phyloP scores from a whole-genome alignment of 2,113 vertebrate species.

The Xerus inauris region DNA sequence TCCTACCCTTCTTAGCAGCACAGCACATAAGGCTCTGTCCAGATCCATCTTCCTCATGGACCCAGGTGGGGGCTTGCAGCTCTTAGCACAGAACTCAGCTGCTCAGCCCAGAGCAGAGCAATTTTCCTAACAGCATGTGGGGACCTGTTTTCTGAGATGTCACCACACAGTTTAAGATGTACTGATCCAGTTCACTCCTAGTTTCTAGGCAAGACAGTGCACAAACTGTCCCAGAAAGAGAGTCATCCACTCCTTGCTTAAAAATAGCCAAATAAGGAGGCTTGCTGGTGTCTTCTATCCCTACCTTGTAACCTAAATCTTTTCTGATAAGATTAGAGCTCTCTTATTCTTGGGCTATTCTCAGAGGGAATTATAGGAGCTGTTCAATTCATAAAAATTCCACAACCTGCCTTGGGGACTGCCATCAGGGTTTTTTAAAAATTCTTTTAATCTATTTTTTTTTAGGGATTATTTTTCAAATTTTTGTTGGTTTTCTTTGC shows the following conservation, averaged over 20 bases:
- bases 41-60: background rate
- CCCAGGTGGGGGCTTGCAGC: background rate
- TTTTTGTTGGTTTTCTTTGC: background rate
- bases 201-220: slow-evolving; percentile 36
- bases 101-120: background rate
- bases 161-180: background rate
- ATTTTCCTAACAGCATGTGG: background rate
- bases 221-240: slow-evolving; percentile 72
- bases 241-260: slow-evolving; percentile 62
- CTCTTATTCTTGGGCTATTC: slow-evolving; percentile 18
- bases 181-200: slow-evolving; percentile 50
- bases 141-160: background rate
- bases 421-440: background rate
- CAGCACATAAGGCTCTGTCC: background rate
- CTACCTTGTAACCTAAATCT: slow-evolving; percentile 68
- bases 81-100: background rate
- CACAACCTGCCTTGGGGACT: background rate
- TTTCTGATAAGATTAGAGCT: slow-evolving; percentile 52
- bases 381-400: slow-evolving; percentile 51
- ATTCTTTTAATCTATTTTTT: background rate
- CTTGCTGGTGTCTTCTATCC: slow-evolving; percentile 25
- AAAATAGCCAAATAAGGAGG: slow-evolving; percentile 77
- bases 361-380: slow-evolving; percentile 42
- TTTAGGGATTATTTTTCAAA: background rate
- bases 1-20: slow-evolving; percentile 19